These are phyloP conservation scores for Parauchenoglanis ngamensis DNA, from an alignment of 2,797 vertebrate species.

Conservation along the genomic window DNA sequence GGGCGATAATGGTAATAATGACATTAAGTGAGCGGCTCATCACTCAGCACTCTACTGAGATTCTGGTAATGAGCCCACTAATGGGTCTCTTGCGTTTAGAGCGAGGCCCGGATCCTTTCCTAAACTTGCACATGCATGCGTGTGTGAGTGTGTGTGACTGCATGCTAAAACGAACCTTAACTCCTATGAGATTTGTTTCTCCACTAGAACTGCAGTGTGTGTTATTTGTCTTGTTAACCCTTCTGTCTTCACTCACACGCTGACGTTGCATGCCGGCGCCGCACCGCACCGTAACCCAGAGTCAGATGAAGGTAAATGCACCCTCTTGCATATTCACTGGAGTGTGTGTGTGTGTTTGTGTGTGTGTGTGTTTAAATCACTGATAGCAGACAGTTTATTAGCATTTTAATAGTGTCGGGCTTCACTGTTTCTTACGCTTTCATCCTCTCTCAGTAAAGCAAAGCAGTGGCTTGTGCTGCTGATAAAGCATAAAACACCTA, in stretches of 20 bases:
- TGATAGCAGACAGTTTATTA: conserved; percentile 49
- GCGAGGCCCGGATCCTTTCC: background rate
- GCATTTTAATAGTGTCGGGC: conserved; percentile 55
- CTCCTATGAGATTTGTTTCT: conserved; percentile 3
- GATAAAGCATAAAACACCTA: conserved; percentile 67
- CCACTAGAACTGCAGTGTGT: conserved; percentile 13
- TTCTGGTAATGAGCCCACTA: conserved; percentile 31
- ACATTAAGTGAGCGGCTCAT: conserved; percentile 42
- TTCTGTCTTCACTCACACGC: conserved; percentile 82
- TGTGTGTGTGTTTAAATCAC: conserved; percentile 32
- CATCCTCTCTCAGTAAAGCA: conserved; percentile 53
- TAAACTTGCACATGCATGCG: conserved; percentile 19
- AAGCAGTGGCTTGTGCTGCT: conserved; percentile 34
- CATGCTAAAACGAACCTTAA: conserved; percentile 18
- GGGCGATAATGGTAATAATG: conserved; percentile 44
- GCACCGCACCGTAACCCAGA: conserved; percentile 75
- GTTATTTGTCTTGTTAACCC: conserved; percentile 67
- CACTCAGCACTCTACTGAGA: conserved; percentile 30
- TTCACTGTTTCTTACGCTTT: conserved; percentile 16
- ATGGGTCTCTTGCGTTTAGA: conserved; percentile 25
- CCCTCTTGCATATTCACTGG: conserved; percentile 30
- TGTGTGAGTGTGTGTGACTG: background rate
- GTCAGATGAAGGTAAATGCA: conserved; percentile 82
- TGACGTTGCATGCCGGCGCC: conserved; percentile 86
- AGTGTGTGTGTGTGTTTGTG: conserved; percentile 4